A percentile compares a stretch with the other conserved stretches of the same genome.
Conservation (phyloP, 2,888 invertebrate genomes). For the Chromoteleia sp. region DNA sequence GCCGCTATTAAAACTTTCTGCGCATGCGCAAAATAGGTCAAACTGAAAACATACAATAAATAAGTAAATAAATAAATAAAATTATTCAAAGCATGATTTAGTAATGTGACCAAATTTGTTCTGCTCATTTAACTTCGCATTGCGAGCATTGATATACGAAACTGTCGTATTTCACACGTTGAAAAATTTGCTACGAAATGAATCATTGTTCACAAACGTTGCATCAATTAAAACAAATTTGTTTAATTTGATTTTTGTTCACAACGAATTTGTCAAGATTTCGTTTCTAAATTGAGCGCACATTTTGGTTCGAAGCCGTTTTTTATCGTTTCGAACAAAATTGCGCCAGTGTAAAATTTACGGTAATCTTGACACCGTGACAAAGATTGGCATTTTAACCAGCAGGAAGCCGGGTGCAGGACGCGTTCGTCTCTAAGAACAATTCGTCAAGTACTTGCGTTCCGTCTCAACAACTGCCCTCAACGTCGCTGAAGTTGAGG, state of each 20-base stretch:
- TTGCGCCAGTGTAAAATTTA: constrained; percentile 27
- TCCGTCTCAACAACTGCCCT: constrained; percentile 80
- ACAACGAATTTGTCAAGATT: background rate
- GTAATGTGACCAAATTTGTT: background rate
- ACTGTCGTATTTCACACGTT: no score
- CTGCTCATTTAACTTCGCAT: background rate
- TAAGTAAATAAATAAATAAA: no score
- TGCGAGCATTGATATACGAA: no score
- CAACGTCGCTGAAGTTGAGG: constrained; percentile 71
- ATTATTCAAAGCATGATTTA: constrained; percentile 9
- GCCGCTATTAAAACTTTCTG: no score
- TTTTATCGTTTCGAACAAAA: constrained; percentile 5
- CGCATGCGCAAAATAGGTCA: no score
- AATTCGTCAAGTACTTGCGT: constrained; percentile 77
- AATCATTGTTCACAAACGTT: no score
- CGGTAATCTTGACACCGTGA: constrained; percentile 38
- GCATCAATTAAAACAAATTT: no score
- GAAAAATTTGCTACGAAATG: no score
- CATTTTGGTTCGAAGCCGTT: no score
- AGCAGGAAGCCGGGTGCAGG: constrained; percentile 50
- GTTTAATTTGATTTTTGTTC: no score
- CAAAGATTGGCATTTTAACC: constrained; percentile 59
- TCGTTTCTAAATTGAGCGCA: background rate
- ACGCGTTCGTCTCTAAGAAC: constrained; percentile 70
- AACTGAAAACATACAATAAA: no score